These are phyloP conservation scores for Litocranius walleri DNA, from an alignment of 2,113 vertebrate species.

Conservation along the genomic window DNA sequence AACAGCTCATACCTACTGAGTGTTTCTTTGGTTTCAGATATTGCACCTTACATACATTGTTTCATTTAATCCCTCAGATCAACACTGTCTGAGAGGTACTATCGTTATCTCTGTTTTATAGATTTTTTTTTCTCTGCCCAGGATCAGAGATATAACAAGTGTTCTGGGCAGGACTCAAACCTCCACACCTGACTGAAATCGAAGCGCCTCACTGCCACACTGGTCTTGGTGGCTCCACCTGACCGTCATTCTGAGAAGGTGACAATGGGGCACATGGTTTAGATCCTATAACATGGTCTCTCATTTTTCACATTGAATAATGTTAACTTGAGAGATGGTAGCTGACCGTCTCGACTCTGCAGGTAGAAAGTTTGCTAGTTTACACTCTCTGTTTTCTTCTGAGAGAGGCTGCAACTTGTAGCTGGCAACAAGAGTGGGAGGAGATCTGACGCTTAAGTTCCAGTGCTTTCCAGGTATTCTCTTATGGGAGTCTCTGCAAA, in stretches of 20 bases:
- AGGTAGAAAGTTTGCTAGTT: neutral
- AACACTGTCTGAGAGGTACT: neutral
- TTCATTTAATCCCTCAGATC: neutral
- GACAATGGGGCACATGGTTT: neutral
- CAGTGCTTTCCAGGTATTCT: neutral
- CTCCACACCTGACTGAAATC: neutral
- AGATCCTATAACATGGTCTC: neutral
- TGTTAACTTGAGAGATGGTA: neutral
- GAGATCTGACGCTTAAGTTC: neutral
- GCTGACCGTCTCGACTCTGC: neutral
- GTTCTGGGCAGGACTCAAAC: neutral
- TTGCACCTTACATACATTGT: neutral
- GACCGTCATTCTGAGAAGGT: neutral
- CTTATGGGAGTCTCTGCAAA: neutral
- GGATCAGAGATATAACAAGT: neutral
- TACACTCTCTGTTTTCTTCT: neutral
- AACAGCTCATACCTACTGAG: neutral
- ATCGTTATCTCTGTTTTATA: neutral
- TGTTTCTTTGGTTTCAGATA: neutral
- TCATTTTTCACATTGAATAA: neutral
- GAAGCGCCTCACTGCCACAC: neutral
- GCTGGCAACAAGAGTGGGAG: neutral
- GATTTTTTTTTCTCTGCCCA: neutral
- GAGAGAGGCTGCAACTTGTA: neutral
- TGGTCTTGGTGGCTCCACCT: neutral